A percentile compares a stretch with the other conserved stretches of the same genome.
Conservation (phyloP, 2,888 invertebrate genomes). For the Folsomia manolachei region DNA sequence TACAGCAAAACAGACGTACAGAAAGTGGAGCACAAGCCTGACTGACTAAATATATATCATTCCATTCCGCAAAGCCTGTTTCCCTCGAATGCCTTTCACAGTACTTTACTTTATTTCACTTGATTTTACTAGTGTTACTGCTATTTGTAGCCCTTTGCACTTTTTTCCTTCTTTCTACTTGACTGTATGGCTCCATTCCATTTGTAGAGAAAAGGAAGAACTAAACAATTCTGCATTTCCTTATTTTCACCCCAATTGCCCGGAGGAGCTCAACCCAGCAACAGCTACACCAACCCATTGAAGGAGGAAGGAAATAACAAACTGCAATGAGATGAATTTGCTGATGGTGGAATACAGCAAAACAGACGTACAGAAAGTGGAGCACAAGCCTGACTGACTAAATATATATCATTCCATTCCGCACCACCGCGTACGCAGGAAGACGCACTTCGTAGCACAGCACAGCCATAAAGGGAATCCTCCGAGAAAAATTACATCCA, state of each 20-base stretch:
- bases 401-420: not conserved
- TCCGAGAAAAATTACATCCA: slow-evolving; percentile 2
- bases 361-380: too few relatives aligned
- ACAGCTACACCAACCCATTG: too few relatives aligned
- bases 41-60: not conserved
- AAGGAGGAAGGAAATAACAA: not conserved
- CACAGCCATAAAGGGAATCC: not conserved
- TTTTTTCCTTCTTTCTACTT: too few relatives aligned
- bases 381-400: not conserved
- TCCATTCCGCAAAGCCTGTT: not conserved
- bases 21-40: not conserved
- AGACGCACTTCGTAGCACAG: not conserved
- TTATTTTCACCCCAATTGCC: too few relatives aligned
- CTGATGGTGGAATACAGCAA: not conserved
- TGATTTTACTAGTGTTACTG: too few relatives aligned
- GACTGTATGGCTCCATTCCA: too few relatives aligned
- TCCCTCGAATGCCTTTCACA: not conserved
- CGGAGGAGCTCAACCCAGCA: too few relatives aligned
- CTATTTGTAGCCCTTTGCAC: too few relatives aligned
- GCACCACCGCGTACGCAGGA: not conserved
- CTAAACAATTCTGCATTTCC: too few relatives aligned
- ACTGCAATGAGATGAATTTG: not conserved
- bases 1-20: too few relatives aligned
- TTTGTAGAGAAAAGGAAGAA: too few relatives aligned
- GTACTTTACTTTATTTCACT: too few relatives aligned